These are phyloP conservation scores for Liodrosophila aerea DNA, from an alignment of 2,888 invertebrate genomes.

Conservation along the genomic window DNA sequence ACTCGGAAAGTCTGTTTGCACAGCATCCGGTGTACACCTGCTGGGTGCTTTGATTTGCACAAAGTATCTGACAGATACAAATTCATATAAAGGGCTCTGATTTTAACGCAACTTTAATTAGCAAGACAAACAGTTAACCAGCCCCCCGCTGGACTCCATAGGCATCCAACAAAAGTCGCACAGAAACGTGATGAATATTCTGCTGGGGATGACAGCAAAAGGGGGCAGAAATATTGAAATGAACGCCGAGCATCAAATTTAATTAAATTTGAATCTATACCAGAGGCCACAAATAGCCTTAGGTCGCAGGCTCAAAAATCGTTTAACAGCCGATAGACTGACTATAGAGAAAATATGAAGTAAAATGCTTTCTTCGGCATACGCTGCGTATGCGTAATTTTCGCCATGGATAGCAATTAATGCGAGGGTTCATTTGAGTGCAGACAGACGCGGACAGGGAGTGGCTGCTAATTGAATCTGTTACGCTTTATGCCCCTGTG, in stretches of 20 bases:
- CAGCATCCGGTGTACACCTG: constrained; percentile 13
- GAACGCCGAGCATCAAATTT: constrained; percentile 35
- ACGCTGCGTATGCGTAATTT: constrained; percentile 63
- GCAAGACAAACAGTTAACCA: constrained; percentile 58
- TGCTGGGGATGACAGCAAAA: constrained; percentile 24
- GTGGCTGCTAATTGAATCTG: constrained; percentile 62
- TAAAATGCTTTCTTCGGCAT: constrained; percentile 10
- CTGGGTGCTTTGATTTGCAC: constrained; percentile 59
- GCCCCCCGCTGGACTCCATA: constrained; percentile 8
- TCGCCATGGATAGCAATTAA: constrained; percentile 28
- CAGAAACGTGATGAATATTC: not conserved
- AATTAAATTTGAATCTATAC: constrained; percentile 51
- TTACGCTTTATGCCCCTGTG: constrained; percentile 27
- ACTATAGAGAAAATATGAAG: constrained; percentile 25
- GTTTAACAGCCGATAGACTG: constrained; percentile 32
- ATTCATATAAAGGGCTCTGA: constrained; percentile 42
- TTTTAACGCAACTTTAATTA: constrained; percentile 63
- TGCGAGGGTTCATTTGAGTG: constrained; percentile 23
- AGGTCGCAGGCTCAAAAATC: constrained; percentile 22
- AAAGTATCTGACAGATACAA: constrained; percentile 59
- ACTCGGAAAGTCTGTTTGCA: constrained; percentile 19
- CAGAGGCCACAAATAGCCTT: not conserved
- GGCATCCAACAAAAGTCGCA: constrained; percentile 9
- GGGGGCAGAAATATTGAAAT: constrained; percentile 26
- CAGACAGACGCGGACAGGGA: constrained; percentile 1